These are phyloP conservation scores for Epinotia bilunana DNA, from an alignment of 2,888 invertebrate genomes.

Conservation along the genomic window DNA sequence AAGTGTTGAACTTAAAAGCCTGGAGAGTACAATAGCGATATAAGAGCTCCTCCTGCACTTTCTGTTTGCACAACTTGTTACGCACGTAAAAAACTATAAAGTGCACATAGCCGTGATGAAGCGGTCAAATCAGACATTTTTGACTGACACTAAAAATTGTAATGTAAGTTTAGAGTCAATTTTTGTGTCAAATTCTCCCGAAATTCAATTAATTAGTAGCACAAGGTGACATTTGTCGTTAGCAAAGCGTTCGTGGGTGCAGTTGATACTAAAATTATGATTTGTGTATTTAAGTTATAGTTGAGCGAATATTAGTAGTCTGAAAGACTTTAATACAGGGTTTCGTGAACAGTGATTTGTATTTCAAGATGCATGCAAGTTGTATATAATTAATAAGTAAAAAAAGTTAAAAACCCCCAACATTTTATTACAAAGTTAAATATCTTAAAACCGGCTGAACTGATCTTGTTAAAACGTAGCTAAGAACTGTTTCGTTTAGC, in stretches of 20 bases:
- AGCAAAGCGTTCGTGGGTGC: constrained; percentile 60
- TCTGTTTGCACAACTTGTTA: constrained; percentile 40
- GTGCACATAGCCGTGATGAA: constrained; percentile 26
- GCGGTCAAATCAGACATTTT: constrained; percentile 31
- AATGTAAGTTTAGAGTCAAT: constrained; percentile 81
- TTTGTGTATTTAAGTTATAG: background rate
- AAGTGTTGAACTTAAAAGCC: constrained; percentile 58
- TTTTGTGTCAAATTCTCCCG: constrained; percentile 84
- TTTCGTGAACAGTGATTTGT: constrained; percentile 19
- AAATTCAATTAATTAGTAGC: constrained; percentile 84
- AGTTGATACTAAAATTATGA: constrained; percentile 7
- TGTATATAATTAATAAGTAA: background rate
- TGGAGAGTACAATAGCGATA: constrained; percentile 76
- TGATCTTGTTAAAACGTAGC: too few species aligned
- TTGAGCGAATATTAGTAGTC: constrained; percentile 1
- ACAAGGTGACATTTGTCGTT: constrained; percentile 63
- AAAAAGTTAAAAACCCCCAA: too few species aligned
- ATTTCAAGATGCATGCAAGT: background rate
- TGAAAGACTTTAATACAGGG: constrained; percentile 12
- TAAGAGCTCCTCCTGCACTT: constrained; percentile 56
- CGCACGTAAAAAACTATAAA: constrained; percentile 19
- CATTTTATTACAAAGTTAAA: too few species aligned
- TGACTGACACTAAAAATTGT: constrained; percentile 56
- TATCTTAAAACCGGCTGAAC: too few species aligned
- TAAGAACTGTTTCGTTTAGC: too few species aligned